Base-by-base conservation (phyloP, 1,140 invertebrate genomes). In the Drosophila setifemur region DNA sequence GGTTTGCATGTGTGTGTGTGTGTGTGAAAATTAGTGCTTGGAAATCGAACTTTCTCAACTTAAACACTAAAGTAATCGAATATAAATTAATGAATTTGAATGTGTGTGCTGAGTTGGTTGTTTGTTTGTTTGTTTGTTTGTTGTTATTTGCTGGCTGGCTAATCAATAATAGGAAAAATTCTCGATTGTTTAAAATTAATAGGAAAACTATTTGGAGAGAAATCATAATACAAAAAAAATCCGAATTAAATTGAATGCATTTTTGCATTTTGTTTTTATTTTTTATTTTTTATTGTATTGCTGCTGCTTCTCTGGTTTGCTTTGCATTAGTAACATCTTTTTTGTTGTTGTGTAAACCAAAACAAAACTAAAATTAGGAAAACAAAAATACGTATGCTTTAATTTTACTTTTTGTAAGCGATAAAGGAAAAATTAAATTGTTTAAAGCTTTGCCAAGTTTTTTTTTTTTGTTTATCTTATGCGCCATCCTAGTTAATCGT, bases 371-470 rank as follows among this genome's bases (percentile, higher is more conserved):
- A 87, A 78, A 69, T 74, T 88, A 74, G 54, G 44, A 70, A 87
- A 87, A 82, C 58, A 86, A 82, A 69, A 78, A 61, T 69, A 70
- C 68, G 33, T 40, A 50, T 77, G 78, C 73, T 79, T 81, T 44
- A 73, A 58, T 83, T 61, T 37, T 74, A 58, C 85, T 61, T 37
- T 74, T 78, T 67, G 74, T 35, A 60, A 73, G 72, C 50, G 72
- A 33, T 64, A 45, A 73, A 69, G 81, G 60, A 85, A 83, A 83
- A 85, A 85, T 85, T 85, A 85, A 88, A 88, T 87, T 87, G 77
- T 88, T 87, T 87, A 87, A 87, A 87, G 82, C 82, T 87, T 88
- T 87, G 83, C 83, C 83, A 87, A 87, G 83, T 87, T 87, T 60
- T 70, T 64, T 44, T 63, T 50, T 58, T 58, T 57, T 43, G 53